Percentiles rank a stretch among this genome's conserved stretches.
Evolutionary conservation across 2,797 vertebrate genomes (phyloP).

Genomic region (Eulemur albifrons): DNA sequence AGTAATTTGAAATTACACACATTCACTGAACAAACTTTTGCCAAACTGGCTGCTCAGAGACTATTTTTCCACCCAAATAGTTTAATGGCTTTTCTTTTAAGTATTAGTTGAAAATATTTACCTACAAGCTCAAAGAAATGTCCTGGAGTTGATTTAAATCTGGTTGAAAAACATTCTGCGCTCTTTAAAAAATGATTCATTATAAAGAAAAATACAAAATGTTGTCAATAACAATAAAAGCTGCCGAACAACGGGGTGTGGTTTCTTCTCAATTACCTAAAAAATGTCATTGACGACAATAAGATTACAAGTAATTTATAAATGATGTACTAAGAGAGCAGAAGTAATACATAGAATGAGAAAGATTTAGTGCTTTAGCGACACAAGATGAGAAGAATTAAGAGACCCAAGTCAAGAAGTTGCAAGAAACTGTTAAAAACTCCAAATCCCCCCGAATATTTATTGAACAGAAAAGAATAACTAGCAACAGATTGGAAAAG

Average conservation of each 20-base stretch:
- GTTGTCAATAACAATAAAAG: slow-evolving; percentile 40
- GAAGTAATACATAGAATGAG: background rate
- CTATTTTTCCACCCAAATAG: slow-evolving; percentile 64
- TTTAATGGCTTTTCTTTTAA: slow-evolving; percentile 76
- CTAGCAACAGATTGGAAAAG: slow-evolving; percentile 25
- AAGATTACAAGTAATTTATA: slow-evolving; percentile 12
- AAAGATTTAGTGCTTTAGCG: background rate
- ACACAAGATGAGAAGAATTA: background rate
- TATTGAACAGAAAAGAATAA: slow-evolving; percentile 18
- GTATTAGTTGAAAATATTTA: slow-evolving; percentile 78
- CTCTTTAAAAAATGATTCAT: background rate
- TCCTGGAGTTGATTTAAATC: slow-evolving; percentile 53
- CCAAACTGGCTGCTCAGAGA: slow-evolving; percentile 60
- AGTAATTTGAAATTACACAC: slow-evolving; percentile 74
- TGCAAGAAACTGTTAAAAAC: background rate
- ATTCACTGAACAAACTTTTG: slow-evolving; percentile 45
- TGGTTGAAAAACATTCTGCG: slow-evolving; percentile 42
- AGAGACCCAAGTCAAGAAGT: background rate
- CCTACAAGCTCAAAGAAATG: slow-evolving; percentile 59
- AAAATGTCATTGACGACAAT: background rate
- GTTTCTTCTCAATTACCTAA: background rate
- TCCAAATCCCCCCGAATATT: slow-evolving; percentile 42
- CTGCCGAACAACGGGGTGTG: background rate
- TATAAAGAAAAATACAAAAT: slow-evolving; percentile 49
- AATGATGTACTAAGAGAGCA: background rate